Conservation (phyloP, 2,888 invertebrate species). For the Chaitophorus viminalis region DNA sequence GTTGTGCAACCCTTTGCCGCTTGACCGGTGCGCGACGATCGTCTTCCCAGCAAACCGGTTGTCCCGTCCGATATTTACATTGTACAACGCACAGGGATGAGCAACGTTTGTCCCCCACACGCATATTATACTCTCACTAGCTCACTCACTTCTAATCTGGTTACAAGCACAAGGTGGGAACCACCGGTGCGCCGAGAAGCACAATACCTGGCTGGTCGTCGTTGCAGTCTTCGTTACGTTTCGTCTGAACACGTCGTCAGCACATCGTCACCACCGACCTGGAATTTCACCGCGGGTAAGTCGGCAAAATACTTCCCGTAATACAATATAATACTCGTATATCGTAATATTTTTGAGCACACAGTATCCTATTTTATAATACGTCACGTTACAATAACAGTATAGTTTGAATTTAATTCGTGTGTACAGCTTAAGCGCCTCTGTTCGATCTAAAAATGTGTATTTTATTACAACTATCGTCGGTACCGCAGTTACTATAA, state of each 20-base stretch:
- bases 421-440: too few relatives aligned
- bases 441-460: too few relatives aligned
- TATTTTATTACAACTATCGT: too few relatives aligned
- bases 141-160: neutral
- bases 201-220: neutral
- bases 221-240: neutral
- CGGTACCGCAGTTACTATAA: too few relatives aligned
- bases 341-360: too few relatives aligned
- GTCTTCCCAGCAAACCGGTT: constrained; percentile 61
- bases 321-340: too few relatives aligned
- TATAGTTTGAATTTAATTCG: too few relatives aligned
- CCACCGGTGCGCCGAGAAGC: neutral
- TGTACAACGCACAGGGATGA: constrained; percentile 54
- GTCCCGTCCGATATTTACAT: too few relatives aligned
- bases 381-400: too few relatives aligned
- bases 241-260: neutral
- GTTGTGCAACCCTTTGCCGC: constrained; percentile 59
- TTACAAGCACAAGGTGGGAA: neutral
- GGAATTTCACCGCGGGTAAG: neutral
- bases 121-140: neutral
- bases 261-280: neutral
- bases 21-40: constrained; percentile 60
- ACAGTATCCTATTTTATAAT: too few relatives aligned
- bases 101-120: constrained; percentile 40
- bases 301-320: neutral